Percentiles rank a stretch among this genome's conserved stretches.
phyloP scores from a whole-genome alignment of 2,888 invertebrate species.

The Thereva unica region DNA sequence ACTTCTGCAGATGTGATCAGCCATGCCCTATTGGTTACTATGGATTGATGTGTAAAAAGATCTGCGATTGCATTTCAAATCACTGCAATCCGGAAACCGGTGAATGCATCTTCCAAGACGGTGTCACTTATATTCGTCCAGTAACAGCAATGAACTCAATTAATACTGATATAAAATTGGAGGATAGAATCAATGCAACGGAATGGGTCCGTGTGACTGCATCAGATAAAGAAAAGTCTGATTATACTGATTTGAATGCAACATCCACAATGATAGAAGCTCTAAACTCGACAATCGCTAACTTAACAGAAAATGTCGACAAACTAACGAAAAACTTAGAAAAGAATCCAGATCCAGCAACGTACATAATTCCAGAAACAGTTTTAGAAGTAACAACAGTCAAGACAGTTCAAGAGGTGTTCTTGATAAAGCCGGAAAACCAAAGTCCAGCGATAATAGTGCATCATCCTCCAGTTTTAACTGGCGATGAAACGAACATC shows the following conservation, averaged over 20 bases:
- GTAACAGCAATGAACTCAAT: conserved; percentile 1
- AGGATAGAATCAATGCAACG: conserved; percentile 28
- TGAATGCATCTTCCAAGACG: conserved; percentile 41
- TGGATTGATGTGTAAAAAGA: conserved; percentile 54
- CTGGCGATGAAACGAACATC: conserved; percentile 47
- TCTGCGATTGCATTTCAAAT: conserved; percentile 51
- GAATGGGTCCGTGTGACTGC: conserved; percentile 10
- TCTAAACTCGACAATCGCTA: conserved; percentile 54
- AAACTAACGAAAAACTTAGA: conserved; percentile 52
- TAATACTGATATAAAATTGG: background rate
- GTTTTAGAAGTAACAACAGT: conserved; percentile 46
- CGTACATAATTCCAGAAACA: conserved; percentile 40
- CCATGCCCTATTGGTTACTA: conserved; percentile 54
- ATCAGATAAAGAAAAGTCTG: background rate
- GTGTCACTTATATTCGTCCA: conserved; percentile 2
- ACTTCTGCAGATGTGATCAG: conserved; percentile 51
- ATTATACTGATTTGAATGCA: conserved; percentile 45
- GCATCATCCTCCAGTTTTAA: conserved; percentile 44
- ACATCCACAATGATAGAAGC: conserved; percentile 55
- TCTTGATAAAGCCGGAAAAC: conserved; percentile 52
- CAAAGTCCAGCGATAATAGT: conserved; percentile 43
- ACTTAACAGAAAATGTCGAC: conserved; percentile 54
- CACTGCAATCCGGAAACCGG: conserved; percentile 47
- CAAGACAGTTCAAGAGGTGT: conserved; percentile 52
- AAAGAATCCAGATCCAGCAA: conserved; percentile 33